These are phyloP conservation scores for Xestia ashworthii DNA, from an alignment of 2,888 invertebrate genomes.

Conservation along the genomic window DNA sequence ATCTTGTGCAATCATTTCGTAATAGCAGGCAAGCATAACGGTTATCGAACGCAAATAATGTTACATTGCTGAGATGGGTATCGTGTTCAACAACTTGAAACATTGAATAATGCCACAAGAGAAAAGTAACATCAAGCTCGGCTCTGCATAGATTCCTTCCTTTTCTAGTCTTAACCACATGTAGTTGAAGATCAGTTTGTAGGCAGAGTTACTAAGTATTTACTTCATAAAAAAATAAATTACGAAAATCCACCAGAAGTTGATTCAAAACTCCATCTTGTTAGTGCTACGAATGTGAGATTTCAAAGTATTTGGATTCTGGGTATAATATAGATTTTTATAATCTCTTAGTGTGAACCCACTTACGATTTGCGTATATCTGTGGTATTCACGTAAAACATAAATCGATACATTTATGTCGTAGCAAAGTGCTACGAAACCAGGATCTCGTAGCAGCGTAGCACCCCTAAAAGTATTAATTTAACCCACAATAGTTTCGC, in stretches of 20 bases:
- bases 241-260: neutral
- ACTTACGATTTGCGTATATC: neutral
- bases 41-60: slow-evolving; percentile 16
- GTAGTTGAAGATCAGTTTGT: neutral
- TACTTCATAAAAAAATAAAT: neutral
- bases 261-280: neutral
- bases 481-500: neutral
- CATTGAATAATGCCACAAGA: neutral
- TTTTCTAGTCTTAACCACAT: neutral
- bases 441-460: slow-evolving; percentile 19
- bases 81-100: slow-evolving; percentile 11
- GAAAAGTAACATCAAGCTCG: neutral
- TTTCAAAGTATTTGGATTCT: neutral
- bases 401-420: neutral
- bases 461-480: neutral
- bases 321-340: neutral
- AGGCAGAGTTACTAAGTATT: neutral
- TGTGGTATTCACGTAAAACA: neutral
- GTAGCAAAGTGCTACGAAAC: slow-evolving; percentile 25
- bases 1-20: slow-evolving; percentile 52
- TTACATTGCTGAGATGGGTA: slow-evolving; percentile 16
- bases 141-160: neutral
- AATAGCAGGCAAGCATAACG: slow-evolving; percentile 34
- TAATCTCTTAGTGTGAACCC: neutral
- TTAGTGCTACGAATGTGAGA: neutral